Evolutionary conservation across 2,113 vertebrate species (phyloP), one percentile per base, ranked within the genome.

Genomic region (Collichthys lucidus): DNA sequence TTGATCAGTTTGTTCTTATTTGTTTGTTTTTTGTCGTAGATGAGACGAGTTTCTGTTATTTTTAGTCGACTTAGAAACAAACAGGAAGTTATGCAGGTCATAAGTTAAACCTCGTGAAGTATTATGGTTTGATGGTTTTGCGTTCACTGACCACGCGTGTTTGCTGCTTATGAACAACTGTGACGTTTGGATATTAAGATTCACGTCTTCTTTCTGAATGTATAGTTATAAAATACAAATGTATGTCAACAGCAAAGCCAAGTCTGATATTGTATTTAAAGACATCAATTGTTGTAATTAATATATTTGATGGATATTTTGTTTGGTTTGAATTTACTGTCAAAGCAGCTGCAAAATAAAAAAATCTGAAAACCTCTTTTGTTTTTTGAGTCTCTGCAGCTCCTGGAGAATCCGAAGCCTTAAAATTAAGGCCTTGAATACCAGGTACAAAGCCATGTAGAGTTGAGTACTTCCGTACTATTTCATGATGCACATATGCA

Each of bases 331-430:
- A 78, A 49, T 71, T 68, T 22, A 63, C 44, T 55, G 42, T 40
- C 53, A 76, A 82, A 60, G 22, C 15, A 74, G 35, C 26, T 64
- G n/a, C 35, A 74, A 67, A 90, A 87, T 78, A 87, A 89, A 88
- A n/a, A 12, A 62, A 0, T 0, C 46, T 49, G 4, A 63, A 77
- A 67, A 59, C 0, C 14, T 20, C 11, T 56, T 19, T 40, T 19
- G 10, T 15, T n/a, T n/a, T 59, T 16, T 26, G 9, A 49, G 15
- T 49, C 2, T 14, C 55, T 26, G 24, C 56, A 59, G 24, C 5
- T 57, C 55, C 55, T 16, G 55, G 22, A 57, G 55, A 57, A 57
- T 16, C 24, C 29, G n/a, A 3, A 1, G 11, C 3, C 3, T 14
- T 46, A 40, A 40, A 40, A 40, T 40, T 6, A 40, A 40, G 35